Conservation (phyloP, 2,888 invertebrate genomes). For the Girardia tigrina region DNA sequence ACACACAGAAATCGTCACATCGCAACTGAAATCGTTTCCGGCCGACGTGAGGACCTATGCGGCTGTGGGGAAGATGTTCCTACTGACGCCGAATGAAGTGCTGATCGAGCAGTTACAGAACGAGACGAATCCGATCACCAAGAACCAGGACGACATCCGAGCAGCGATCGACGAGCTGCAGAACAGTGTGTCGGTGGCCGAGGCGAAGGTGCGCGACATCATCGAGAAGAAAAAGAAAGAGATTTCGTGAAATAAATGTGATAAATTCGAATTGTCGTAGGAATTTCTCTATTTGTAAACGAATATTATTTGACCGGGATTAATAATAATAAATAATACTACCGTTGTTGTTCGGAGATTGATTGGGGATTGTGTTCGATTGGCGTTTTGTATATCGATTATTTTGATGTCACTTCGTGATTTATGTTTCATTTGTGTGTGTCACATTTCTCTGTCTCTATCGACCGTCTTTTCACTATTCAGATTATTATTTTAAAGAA, state of each 20-base stretch:
- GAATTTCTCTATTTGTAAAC: not conserved
- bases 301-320: slow-evolving; percentile 15
- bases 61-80: slow-evolving; percentile 1
- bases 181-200: slow-evolving; percentile 23
- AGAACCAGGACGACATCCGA: not conserved
- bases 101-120: not conserved
- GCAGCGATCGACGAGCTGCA: not conserved
- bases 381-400: too few relatives aligned
- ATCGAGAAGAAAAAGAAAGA: slow-evolving; percentile 10
- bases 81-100: not conserved
- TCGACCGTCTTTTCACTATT: too few relatives aligned
- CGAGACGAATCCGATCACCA: slow-evolving; percentile 2
- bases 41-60: not conserved
- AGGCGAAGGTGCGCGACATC: not conserved
- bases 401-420: too few relatives aligned
- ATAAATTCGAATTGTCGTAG: not conserved
- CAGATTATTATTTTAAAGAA: too few relatives aligned
- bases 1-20: not conserved
- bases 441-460: too few relatives aligned
- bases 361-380: too few relatives aligned
- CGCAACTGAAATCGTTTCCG: not conserved
- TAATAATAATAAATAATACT: too few relatives aligned
- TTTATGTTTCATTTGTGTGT: too few relatives aligned
- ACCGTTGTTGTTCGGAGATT: too few relatives aligned
- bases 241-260: not conserved